phyloP scores from a whole-genome alignment of 1,140 invertebrate genomes.

The Tyrophagus putrescentiae region DNA sequence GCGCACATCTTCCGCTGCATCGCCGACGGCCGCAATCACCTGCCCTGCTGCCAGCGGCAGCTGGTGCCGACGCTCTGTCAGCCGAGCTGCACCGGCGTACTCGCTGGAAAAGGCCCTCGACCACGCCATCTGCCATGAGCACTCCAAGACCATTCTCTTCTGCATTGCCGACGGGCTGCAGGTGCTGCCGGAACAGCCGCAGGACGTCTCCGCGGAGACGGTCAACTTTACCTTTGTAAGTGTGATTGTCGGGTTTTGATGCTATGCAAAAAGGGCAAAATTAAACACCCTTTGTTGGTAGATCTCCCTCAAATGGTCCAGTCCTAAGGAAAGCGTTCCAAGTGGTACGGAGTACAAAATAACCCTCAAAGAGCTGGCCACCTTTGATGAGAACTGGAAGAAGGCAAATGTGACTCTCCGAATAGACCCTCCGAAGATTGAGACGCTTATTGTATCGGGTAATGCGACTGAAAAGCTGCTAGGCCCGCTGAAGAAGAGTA shows the following conservation, averaged over 20 bases:
- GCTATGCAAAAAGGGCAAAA: neutral
- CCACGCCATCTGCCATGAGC: constrained; percentile 61
- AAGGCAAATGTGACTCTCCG: constrained; percentile 8
- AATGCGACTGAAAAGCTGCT: constrained; percentile 41
- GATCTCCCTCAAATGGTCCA: constrained; percentile 12
- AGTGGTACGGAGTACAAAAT: constrained; percentile 5
- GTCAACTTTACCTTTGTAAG: constrained; percentile 50
- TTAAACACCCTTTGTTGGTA: constrained; percentile 2
- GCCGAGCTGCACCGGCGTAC: constrained; percentile 63
- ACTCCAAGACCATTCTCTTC: constrained; percentile 60
- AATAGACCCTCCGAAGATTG: constrained; percentile 32
- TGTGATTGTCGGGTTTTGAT: constrained; percentile 35
- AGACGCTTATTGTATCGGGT: constrained; percentile 29
- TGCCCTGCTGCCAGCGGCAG: constrained; percentile 61
- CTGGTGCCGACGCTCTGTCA: constrained; percentile 63
- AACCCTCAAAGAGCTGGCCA: neutral
- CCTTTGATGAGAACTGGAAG: constrained; percentile 8
- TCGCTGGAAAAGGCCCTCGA: constrained; percentile 64
- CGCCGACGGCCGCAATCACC: constrained; percentile 60
- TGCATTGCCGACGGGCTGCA: constrained; percentile 35
- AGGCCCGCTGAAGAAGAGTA: constrained; percentile 47
- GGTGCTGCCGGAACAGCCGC: constrained; percentile 46
- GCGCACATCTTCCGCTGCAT: constrained; percentile 52
- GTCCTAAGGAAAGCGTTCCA: neutral
- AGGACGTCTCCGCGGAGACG: constrained; percentile 49